phyloP scores from a whole-genome alignment of 2,797 vertebrate species.

The Malacoraja senta region DNA sequence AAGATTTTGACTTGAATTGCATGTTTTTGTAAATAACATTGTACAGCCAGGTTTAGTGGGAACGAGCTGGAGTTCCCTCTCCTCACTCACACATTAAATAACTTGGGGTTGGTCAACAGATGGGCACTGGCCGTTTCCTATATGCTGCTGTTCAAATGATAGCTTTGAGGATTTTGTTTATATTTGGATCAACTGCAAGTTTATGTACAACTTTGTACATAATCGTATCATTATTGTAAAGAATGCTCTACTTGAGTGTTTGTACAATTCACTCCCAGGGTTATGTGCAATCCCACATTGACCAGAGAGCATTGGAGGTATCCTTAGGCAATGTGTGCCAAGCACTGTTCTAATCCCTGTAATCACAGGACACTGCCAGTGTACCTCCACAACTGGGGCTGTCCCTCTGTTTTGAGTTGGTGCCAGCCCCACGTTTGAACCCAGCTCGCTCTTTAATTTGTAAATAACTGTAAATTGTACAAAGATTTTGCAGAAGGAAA shows the following conservation, averaged over 20 bases:
- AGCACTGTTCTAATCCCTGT: not conserved
- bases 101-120: not conserved
- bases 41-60: not conserved
- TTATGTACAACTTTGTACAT: not conserved
- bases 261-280: not conserved
- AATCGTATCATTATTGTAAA: too few relatives aligned
- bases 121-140: not conserved
- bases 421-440: not conserved
- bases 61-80: not conserved
- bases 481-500: not conserved
- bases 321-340: too few relatives aligned
- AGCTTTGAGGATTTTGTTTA: not conserved
- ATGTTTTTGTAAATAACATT: slow-evolving; percentile 9
- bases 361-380: too few relatives aligned
- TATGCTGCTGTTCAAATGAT: not conserved
- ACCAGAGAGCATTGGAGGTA: not conserved
- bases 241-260: not conserved
- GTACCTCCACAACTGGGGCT: not conserved
- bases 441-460: not conserved
- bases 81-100: not conserved
- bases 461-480: slow-evolving; percentile 1
- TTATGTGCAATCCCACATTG: not conserved
- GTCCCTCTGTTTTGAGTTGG: not conserved
- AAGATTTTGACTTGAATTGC: not conserved
- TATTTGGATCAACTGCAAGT: not conserved